Evolutionary conservation across 2,888 invertebrate species (phyloP), one percentile per base, ranked within the genome.

Genomic region (Athalia cordata): DNA sequence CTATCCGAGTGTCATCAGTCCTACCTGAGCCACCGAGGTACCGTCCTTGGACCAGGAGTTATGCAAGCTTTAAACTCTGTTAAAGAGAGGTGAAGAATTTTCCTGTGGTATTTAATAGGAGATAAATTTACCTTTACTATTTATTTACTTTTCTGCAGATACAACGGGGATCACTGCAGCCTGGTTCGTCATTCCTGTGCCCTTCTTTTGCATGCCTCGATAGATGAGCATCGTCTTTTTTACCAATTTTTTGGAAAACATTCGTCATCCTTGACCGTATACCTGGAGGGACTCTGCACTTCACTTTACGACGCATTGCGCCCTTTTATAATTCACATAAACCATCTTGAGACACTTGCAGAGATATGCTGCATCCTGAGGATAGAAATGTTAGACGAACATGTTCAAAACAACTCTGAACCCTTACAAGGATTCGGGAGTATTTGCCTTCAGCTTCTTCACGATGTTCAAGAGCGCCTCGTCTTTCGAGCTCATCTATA

Each of bases 401-500:
- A 98, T 86, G 96, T 97, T 15, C 94, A 95, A 81, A 95, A 95
- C 84, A 96, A 96, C 87, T 94, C 93, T 70, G 93, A 93, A 79
- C 94, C 95, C 4, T 91, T 98, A 59, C 91, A 92, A 76, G 95
- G 97, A 43, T 95, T 98, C 89, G 95, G 96, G 0, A 92, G 92
- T 76, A 93, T 95, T 8, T 95, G 96, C 47, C 92, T 94, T 76
- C 97, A 98, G 85, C 91, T 99, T 83, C 91, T 98, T 66, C 95
- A 97, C 89, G 99, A 99, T 92, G 96, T 97, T 5, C 98, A 99
- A 89, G 99, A 99, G 90, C 92, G 99, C 77, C 93, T 99, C 59
- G 99, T 99, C 57, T 99, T 98, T 91, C 93, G 99, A 70, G 97
- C 98, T 0, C 96, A 98, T 91, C 94, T 99, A 83, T 99, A 98